phyloP scores from a whole-genome alignment of 2,113 vertebrate genomes.

The Alethe diademata region DNA sequence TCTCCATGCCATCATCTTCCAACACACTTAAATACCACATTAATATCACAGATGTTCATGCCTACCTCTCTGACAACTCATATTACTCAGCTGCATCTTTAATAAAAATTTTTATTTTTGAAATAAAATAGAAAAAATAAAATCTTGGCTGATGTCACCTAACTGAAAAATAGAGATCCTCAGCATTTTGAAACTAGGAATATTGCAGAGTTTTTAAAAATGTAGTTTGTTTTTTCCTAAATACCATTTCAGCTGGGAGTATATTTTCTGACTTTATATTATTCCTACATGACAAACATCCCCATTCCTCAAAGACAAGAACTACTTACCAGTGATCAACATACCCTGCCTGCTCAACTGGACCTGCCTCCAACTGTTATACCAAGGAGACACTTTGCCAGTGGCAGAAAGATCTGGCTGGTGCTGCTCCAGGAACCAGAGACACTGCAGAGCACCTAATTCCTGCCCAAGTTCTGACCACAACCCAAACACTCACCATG shows the following conservation, averaged over 20 bases:
- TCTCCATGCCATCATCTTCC: not conserved
- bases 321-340: not conserved
- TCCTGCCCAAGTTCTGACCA: not conserved
- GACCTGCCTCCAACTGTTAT: not conserved
- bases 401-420: not conserved
- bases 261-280: not conserved
- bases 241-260: not conserved
- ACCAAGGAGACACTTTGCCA: not conserved
- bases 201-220: not conserved
- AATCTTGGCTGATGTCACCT: not conserved
- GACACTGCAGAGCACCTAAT: not conserved
- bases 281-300: not conserved
- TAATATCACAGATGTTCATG: not conserved
- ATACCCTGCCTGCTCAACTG: not conserved
- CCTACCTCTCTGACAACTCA: not conserved
- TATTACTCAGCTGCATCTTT: not conserved
- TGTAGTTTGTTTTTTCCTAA: rapidly evolving
- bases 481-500: not conserved
- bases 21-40: not conserved
- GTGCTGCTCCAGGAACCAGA: not conserved
- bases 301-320: not conserved
- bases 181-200: not conserved
- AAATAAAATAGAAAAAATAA: not conserved
- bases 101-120: not conserved
- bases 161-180: not conserved